Percentiles rank a stretch among this genome's conserved stretches.
phyloP scores from a whole-genome alignment of 2,888 invertebrate genomes.

The Drosophila rellima region DNA sequence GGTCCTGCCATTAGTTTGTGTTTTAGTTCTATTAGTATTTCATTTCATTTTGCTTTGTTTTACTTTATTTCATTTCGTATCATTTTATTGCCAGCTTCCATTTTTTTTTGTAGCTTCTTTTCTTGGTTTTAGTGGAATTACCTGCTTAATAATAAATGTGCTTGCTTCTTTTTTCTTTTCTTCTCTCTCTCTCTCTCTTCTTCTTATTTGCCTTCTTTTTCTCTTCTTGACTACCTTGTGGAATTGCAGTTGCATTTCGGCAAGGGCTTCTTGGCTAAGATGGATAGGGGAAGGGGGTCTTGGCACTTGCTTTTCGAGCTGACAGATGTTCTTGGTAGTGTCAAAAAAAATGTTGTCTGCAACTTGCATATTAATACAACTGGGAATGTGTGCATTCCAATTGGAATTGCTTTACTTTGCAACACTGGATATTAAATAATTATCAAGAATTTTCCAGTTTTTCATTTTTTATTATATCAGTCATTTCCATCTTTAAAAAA shows the following conservation, averaged over 20 bases:
- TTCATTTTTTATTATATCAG: background rate
- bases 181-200: background rate
- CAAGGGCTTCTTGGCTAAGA: background rate
- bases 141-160: constrained; percentile 74
- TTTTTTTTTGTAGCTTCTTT: constrained; percentile 60
- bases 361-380: constrained; percentile 26
- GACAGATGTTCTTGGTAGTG: constrained; percentile 9
- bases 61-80: constrained; percentile 57
- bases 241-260: constrained; percentile 46
- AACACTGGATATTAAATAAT: background rate
- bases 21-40: constrained; percentile 77
- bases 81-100: constrained; percentile 64
- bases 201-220: background rate
- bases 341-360: background rate
- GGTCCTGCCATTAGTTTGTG: constrained; percentile 59
- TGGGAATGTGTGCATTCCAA: constrained; percentile 17
- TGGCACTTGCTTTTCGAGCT: constrained; percentile 16
- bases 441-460: background rate
- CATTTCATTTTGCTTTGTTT: constrained; percentile 76
- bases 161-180: constrained; percentile 13
- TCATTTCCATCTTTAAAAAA: too few relatives aligned
- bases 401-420: constrained; percentile 5
- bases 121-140: constrained; percentile 76
- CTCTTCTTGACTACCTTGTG: background rate
- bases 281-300: background rate